Percentiles rank a stretch among this genome's conserved stretches.
Conservation (phyloP, 2,113 vertebrate species). For the Triplophysa siluroides region DNA sequence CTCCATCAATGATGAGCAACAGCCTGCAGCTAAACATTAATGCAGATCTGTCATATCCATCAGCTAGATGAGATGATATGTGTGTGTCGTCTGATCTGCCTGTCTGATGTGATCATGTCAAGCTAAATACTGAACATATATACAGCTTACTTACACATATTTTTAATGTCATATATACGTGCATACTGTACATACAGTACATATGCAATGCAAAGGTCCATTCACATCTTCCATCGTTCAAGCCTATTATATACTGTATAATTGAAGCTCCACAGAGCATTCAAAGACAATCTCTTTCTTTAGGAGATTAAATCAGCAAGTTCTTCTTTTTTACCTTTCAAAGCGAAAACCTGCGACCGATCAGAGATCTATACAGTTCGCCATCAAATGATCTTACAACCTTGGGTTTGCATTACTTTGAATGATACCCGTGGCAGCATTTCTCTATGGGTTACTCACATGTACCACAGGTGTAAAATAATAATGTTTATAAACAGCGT, state of each 20-base stretch:
- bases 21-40: too few relatives aligned
- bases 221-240: constrained; percentile 1
- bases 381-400: not conserved
- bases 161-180: too few relatives aligned
- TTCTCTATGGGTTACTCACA: constrained; percentile 28
- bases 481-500: constrained; percentile 63
- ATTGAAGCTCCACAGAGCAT: not conserved
- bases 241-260: constrained; percentile 5
- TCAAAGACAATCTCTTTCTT: constrained; percentile 8
- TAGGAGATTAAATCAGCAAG: not conserved
- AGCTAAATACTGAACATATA: too few relatives aligned
- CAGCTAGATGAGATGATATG: too few relatives aligned
- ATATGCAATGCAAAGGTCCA: too few relatives aligned
- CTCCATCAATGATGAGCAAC: too few relatives aligned
- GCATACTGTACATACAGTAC: too few relatives aligned
- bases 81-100: too few relatives aligned
- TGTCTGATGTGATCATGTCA: too few relatives aligned
- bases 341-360: not conserved
- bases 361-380: not conserved
- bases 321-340: not conserved
- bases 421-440: not conserved
- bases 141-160: too few relatives aligned
- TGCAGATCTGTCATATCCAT: too few relatives aligned
- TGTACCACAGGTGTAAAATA: constrained; percentile 54
- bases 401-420: constrained; percentile 3